Conservation (phyloP, 2,888 invertebrate species). For the Mythimna impura region DNA sequence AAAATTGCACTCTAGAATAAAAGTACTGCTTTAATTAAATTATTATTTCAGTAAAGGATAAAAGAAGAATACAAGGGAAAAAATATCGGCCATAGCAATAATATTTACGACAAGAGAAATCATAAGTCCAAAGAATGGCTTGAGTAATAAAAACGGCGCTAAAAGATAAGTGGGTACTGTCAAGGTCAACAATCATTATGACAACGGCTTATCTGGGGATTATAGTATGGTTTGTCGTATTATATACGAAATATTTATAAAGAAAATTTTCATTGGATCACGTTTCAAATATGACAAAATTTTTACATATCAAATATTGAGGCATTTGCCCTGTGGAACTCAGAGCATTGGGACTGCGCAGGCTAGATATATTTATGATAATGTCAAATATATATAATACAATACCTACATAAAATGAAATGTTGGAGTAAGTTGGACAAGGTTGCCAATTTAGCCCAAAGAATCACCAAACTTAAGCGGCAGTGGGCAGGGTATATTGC, state of each 20-base stretch:
- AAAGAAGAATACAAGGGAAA: constrained; percentile 29
- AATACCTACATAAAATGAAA: too few relatives aligned
- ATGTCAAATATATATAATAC: too few relatives aligned
- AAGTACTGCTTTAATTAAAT: constrained; percentile 44
- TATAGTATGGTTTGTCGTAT: constrained; percentile 1
- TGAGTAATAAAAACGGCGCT: constrained; percentile 56
- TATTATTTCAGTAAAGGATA: constrained; percentile 31
- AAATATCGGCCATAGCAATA: constrained; percentile 53
- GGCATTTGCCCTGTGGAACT: too few relatives aligned
- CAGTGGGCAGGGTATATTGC: too few relatives aligned
- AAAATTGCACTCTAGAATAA: constrained; percentile 13
- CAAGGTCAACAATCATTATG: constrained; percentile 49
- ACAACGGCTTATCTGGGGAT: constrained; percentile 29
- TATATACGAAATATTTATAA: background rate
- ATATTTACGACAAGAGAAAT: constrained; percentile 64
- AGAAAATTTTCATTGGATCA: constrained; percentile 5
- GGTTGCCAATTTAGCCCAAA: too few relatives aligned
- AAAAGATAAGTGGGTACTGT: constrained; percentile 52
- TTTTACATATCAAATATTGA: background rate
- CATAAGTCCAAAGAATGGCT: constrained; percentile 55
- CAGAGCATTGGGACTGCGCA: too few relatives aligned
- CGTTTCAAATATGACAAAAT: background rate
- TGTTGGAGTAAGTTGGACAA: too few relatives aligned
- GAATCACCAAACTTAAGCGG: too few relatives aligned
- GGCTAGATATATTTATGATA: too few relatives aligned